Evolutionary conservation across 53 echinoderm and acorn worm species (phyloP), one percentile per base, ranked within the genome.

Genomic region (Arbacia lixula): DNA sequence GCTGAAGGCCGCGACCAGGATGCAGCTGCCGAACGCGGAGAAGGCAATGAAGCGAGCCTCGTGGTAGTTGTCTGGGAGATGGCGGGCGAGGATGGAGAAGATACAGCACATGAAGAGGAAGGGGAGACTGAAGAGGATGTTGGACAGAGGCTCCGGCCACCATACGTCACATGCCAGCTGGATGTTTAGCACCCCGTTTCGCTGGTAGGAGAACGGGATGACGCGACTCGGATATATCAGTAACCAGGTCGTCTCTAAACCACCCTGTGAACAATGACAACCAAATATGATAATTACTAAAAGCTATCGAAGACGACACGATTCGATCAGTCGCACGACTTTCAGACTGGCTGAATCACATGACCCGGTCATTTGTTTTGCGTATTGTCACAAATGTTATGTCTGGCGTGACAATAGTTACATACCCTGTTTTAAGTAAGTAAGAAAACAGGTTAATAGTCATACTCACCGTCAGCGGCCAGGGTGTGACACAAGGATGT

Each of bases 51-150:
- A 89, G 21, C 93, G 84, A 28, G 91, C 82, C 75, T 95, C 95
- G 84, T 89, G 88, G 84, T 93, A 91, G 75, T 95, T 95, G 83
- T 95, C 95, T 0, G 95, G 95, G 31, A 95, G 85, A 12, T 87
- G 86, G 5, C 93, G 91, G 17, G 93, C 95, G 3, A 93, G 85
- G 42, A 93, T 85, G 68, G 88, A 87, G 58, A 93, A 91, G 46
- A 83, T 60, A 63, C 89, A 85, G 52, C 89, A 84, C 17, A 91
- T 58, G 22, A 89, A 20, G 4, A 95, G 76, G 52, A 95, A 89
- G 5, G 89, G 37, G 36, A 84, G 9, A 80, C 87, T 90, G 86
- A 86, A 91, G 68, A 87, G 33, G 27, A 95, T 61, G 43, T 86
- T 87, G 29, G 90, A 84, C 17, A 93, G 72, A 0, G 85, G 89